A percentile compares a stretch with the other conserved stretches of the same genome.
phyloP scores from a whole-genome alignment of 2,797 vertebrate genomes.

The Thunnus albacares region DNA sequence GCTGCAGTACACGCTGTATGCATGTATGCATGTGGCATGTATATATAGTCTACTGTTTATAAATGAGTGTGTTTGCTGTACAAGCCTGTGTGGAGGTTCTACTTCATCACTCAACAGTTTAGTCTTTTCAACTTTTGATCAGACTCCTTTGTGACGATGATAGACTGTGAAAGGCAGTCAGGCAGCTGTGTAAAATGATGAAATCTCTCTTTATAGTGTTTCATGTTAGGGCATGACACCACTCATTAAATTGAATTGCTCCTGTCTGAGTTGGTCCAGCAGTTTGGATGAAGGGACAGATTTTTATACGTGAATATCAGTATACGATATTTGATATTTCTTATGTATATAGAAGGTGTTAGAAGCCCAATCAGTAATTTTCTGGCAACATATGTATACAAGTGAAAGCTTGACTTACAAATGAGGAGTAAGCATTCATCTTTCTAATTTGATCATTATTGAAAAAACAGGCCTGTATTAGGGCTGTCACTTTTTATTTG shows the following conservation, averaged over 20 bases:
- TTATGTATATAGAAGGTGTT: neutral
- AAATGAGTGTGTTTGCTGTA: constrained; percentile 10
- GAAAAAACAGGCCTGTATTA: neutral
- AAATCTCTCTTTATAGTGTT: constrained; percentile 73
- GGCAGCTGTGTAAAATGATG: constrained; percentile 63
- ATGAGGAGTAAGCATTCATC: neutral
- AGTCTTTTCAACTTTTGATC: constrained; percentile 52
- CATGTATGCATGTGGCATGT: neutral
- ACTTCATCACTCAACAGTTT: constrained; percentile 31
- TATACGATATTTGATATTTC: neutral
- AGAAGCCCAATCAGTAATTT: neutral
- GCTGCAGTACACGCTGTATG: neutral
- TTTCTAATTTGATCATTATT: neutral
- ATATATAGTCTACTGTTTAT: neutral
- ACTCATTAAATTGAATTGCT: constrained; percentile 67
- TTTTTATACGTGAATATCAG: neutral
- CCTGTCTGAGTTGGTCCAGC: constrained; percentile 53
- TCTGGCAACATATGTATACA: neutral
- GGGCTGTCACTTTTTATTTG: no score
- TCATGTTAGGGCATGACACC: constrained; percentile 75
- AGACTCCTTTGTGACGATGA: constrained; percentile 60
- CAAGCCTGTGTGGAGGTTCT: constrained; percentile 3
- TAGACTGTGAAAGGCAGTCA: constrained; percentile 65
- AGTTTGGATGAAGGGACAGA: constrained; percentile 33
- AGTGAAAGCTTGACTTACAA: neutral